Percentiles rank a stretch among this genome's conserved stretches.
phyloP scores from a whole-genome alignment of 2,888 invertebrate species.

The Latheticus oryzae region DNA sequence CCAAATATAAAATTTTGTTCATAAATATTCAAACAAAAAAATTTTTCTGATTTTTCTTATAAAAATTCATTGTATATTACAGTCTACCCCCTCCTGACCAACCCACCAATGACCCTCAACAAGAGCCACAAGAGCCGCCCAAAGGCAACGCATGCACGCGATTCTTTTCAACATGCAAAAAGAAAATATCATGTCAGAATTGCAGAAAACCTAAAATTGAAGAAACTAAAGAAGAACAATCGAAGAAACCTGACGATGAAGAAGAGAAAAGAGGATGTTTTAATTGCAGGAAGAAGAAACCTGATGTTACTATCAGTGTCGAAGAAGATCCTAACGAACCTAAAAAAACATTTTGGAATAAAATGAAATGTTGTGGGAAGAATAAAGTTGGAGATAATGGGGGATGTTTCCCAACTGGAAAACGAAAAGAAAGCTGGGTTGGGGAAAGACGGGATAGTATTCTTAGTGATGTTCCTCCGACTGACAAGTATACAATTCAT shows the following conservation, averaged over 20 bases:
- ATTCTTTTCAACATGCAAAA: constrained; percentile 55
- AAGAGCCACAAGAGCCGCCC: constrained; percentile 47
- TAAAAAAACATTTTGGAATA: constrained; percentile 56
- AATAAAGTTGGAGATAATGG: constrained; percentile 66
- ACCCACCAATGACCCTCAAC: constrained; percentile 46
- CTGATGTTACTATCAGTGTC: constrained; percentile 56
- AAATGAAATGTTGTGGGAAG: constrained; percentile 62
- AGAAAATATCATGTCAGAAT: constrained; percentile 51
- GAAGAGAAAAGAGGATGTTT: constrained; percentile 62
- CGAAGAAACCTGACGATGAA: constrained; percentile 51
- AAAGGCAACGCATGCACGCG: constrained; percentile 51
- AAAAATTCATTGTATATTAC: constrained; percentile 34
- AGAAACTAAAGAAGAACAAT: constrained; percentile 11
- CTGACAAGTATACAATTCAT: constrained; percentile 51
- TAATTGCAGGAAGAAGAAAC: constrained; percentile 60
- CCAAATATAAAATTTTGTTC: too few species aligned
- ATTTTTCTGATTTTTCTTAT: too few species aligned
- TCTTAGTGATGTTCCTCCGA: constrained; percentile 67
- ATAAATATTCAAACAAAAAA: too few species aligned
- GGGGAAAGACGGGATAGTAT: constrained; percentile 70
- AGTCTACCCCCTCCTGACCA: constrained; percentile 53
- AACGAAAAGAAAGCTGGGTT: constrained; percentile 65
- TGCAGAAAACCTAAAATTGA: constrained; percentile 43
- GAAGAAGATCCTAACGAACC: constrained; percentile 62
- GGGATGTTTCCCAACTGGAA: constrained; percentile 56